Base-by-base conservation (phyloP, 2,113 vertebrate species). In the Leucosticte australis region DNA sequence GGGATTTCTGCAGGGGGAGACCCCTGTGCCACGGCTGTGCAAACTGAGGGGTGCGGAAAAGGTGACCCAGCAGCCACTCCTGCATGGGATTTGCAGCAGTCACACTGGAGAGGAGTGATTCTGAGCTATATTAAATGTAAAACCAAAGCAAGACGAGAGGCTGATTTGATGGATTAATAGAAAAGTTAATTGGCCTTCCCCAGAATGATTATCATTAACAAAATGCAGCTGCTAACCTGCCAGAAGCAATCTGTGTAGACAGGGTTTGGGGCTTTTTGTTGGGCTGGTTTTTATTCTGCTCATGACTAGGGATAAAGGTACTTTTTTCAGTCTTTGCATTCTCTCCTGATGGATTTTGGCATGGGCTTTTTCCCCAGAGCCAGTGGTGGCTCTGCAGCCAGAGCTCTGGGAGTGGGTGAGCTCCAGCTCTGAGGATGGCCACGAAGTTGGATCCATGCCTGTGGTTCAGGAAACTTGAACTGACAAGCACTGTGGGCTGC, bases 131-230 rank as follows among this genome's bases (percentile, higher is more conserved):
- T 13, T 8, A 2, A 49, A 31, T 46, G 39, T 22, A 57, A 80
- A 76, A 46, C 41, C 69, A 37, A 77, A 85, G 59, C 55, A 67
- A 71, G 35, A 64, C 10, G 44, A 57, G 57, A 31, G 69, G 44
- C 68, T 56, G 73, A 19, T 63, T 53, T 86, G 92, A 83, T 84
- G 69, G 77, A 90, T 94, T 94, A 89, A 95, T 82, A 79, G 91
- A 64, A 63, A 75, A 95, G 83, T 78, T 91, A 95, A 92, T 89
- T 93, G 11, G 73, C 77, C 77, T 94, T 96, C 50, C 80, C 94
- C 4, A n/a, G 69, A 76, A 91, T 89, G n/a, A 87, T 94, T 84
- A 68, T 68, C 65, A 87, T 64, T 83, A 92, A 89, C 41, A 89
- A 84, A 84, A 90, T 39, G 64, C 70, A 95, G 87, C 93, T 92